Evolutionary conservation across 2,797 vertebrate species (phyloP), one percentile per base, ranked within the genome.

Genomic region (Naso thynnoides): DNA sequence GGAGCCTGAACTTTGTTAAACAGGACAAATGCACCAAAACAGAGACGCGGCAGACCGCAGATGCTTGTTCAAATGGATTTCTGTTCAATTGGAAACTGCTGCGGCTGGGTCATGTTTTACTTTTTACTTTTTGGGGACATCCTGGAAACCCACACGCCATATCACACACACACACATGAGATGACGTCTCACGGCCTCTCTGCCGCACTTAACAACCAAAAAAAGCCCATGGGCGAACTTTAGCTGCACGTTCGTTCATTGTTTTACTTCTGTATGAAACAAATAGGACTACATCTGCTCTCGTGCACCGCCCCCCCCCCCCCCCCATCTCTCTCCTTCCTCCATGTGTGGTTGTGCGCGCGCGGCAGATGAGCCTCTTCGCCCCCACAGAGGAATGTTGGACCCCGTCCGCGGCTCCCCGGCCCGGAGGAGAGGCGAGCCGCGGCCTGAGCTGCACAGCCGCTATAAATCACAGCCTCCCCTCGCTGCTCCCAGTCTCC

Each of bases 381-480:
- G 72, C 76, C 76, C 78, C 76, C 81, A 67, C 85, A 65, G 80
- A 85, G 81, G 92, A 93, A 93, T 94, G 92, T 87, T 86, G 85
- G 89, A n/a, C 87, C 76, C 63, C 59, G 71, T 80, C 79, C 83
- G 82, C 60, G 87, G 84, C 86, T 86, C 81, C 42, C 53, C 76
- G 82, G 80, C 80, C 87, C 65, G 83, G 70, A 91, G 87, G 70
- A 85, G 88, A 90, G 87, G 58, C 42, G 85, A 86, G 78, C 76
- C 45, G 77, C 81, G 81, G 81, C 79, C 66, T 86, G 14, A 7
- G 67, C 79, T 87, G 89, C 86, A 78, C 84, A 76, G 72, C 81
- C 80, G 82, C 88, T 81, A 93, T 94, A 94, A 94, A 94, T 93
- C 91, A 93, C 81, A 75, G 85, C 80, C 87, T 90, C 89, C 85